Evolutionary conservation across 2,113 vertebrate species (phyloP).

Genomic region (Isichthys henryi): DNA sequence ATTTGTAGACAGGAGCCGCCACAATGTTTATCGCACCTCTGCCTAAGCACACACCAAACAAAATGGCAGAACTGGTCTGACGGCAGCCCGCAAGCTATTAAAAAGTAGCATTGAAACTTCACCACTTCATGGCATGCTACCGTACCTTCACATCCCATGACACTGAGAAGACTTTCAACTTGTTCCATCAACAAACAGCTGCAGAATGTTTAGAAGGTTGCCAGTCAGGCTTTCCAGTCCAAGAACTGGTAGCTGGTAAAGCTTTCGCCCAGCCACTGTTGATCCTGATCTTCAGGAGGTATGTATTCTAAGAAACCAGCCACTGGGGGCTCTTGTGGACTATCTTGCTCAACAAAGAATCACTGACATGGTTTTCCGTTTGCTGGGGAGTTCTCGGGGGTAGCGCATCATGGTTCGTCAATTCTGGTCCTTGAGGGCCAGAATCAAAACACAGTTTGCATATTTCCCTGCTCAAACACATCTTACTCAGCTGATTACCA

Average conservation of each 20-base stretch:
- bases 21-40: constrained; percentile 41
- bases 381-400: background rate
- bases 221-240: background rate
- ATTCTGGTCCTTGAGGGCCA: background rate
- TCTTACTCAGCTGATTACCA: background rate
- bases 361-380: background rate
- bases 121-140: constrained; percentile 7
- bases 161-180: background rate
- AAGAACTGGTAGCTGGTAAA: background rate
- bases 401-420: background rate
- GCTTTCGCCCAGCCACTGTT: background rate
- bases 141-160: background rate
- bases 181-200: background rate
- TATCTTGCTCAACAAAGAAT: background rate
- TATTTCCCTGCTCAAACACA: background rate
- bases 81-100: background rate
- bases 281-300: background rate
- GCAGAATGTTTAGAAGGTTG: background rate
- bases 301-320: background rate
- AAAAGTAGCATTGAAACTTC: background rate
- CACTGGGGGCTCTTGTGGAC: background rate
- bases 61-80: background rate
- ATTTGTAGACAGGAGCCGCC: constrained; percentile 24
- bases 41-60: constrained; percentile 27
- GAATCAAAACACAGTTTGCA: background rate